Evolutionary conservation across 2,113 vertebrate genomes (phyloP).

Genomic region (Oriolus oriolus): DNA sequence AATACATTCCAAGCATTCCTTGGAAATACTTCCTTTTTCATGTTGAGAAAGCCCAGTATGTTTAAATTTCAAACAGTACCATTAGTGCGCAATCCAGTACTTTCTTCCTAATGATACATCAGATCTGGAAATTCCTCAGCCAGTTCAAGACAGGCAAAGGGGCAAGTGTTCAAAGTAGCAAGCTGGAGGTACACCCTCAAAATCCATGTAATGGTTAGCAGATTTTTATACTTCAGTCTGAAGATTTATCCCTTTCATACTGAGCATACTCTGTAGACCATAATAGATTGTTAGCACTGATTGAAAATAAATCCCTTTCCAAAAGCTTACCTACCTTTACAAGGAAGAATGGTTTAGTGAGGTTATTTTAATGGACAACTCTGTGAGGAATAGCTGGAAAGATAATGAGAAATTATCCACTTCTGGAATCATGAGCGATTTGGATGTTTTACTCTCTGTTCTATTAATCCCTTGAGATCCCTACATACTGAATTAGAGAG

Average conservation of each 20-base stretch:
- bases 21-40: conserved; percentile 60
- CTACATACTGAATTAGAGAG: background rate
- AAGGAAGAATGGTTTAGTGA: background rate
- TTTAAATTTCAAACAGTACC: conserved; percentile 70
- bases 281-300: conserved; percentile 22
- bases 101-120: conserved; percentile 46
- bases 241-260: conserved; percentile 36
- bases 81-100: conserved; percentile 37
- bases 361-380: background rate
- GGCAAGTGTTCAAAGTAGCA: conserved; percentile 33
- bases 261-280: background rate
- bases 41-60: conserved; percentile 51
- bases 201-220: conserved; percentile 40
- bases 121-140: conserved; percentile 43
- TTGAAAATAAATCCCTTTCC: conserved; percentile 32
- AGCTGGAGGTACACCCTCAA: conserved; percentile 2
- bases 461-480: background rate
- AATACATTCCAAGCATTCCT: conserved; percentile 73
- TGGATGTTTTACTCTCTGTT: background rate
- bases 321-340: background rate
- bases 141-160: conserved; percentile 30
- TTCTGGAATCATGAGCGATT: background rate
- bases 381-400: background rate
- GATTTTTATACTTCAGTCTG: conserved; percentile 32
- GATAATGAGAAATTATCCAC: background rate